phyloP scores from a whole-genome alignment of 2,113 vertebrate genomes.

The Paracanthobrama guichenoti region DNA sequence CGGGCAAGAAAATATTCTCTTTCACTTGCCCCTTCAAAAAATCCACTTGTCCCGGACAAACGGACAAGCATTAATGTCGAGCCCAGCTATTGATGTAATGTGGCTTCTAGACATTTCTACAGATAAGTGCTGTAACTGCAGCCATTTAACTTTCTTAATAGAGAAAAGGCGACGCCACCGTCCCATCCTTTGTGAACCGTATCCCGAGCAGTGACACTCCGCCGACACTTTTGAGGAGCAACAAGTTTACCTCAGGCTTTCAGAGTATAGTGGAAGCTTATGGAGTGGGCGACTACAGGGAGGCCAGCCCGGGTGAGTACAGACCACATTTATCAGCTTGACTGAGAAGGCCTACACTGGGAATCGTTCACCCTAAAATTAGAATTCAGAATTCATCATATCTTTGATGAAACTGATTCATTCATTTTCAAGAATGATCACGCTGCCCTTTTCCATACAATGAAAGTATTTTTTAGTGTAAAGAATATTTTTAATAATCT shows the following conservation, averaged over 20 bases:
- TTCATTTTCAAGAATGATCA: neutral
- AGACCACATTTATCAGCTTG: neutral
- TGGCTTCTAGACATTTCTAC: neutral
- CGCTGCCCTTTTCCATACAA: neutral
- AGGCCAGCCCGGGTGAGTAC: constrained; percentile 92
- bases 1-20: too few species aligned
- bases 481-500: too few species aligned
- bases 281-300: constrained; percentile 90
- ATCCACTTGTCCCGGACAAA: too few species aligned
- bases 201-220: constrained; percentile 89
- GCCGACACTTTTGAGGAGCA: constrained; percentile 90
- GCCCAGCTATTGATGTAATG: too few species aligned
- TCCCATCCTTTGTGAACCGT: constrained; percentile 93
- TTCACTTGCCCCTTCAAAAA: too few species aligned
- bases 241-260: constrained; percentile 95
- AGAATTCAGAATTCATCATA: too few species aligned
- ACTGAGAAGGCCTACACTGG: neutral
- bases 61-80: too few species aligned
- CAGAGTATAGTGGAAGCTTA: constrained; percentile 98
- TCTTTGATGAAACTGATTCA: too few species aligned
- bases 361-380: neutral
- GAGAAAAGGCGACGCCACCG: constrained; percentile 89
- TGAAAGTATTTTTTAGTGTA: neutral
- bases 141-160: constrained; percentile 60
- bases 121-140: neutral